Conservation (phyloP, 2,888 invertebrate genomes). For the Leucania comma region DNA sequence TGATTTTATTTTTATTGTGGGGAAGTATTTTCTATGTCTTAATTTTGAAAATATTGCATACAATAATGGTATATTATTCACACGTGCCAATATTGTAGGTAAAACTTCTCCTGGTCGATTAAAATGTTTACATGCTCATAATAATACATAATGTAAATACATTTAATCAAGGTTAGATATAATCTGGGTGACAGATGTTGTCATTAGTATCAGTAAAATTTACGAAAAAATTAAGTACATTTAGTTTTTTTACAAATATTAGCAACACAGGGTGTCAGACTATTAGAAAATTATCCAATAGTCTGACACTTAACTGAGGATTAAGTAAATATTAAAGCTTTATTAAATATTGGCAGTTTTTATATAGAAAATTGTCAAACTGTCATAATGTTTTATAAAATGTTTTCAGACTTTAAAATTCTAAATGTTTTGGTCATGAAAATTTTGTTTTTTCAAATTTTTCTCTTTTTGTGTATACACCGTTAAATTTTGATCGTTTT, state of each 20-base stretch:
- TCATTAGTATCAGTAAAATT: conserved; percentile 6
- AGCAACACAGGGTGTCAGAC: conserved; percentile 18
- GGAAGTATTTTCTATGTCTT: neutral
- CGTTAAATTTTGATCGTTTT: no score
- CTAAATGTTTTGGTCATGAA: conserved; percentile 8
- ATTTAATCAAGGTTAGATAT: neutral
- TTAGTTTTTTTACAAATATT: conserved; percentile 42
- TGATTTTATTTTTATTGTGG: neutral
- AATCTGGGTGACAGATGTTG: neutral
- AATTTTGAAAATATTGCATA: conserved; percentile 6
- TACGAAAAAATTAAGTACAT: conserved; percentile 49
- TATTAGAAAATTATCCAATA: neutral
- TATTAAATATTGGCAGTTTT: neutral
- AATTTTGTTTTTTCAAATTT: neutral
- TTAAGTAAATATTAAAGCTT: neutral
- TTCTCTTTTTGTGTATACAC: conserved; percentile 10
- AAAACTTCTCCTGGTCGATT: neutral
- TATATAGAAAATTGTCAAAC: conserved; percentile 1
- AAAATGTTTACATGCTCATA: neutral
- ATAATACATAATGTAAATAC: conserved; percentile 3
- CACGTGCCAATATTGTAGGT: conserved; percentile 8
- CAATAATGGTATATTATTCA: conserved; percentile 8
- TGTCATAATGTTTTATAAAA: neutral
- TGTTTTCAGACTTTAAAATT: neutral
- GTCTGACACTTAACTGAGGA: neutral